Conservation (phyloP, 2,888 invertebrate genomes). For the Dusona sp. region DNA sequence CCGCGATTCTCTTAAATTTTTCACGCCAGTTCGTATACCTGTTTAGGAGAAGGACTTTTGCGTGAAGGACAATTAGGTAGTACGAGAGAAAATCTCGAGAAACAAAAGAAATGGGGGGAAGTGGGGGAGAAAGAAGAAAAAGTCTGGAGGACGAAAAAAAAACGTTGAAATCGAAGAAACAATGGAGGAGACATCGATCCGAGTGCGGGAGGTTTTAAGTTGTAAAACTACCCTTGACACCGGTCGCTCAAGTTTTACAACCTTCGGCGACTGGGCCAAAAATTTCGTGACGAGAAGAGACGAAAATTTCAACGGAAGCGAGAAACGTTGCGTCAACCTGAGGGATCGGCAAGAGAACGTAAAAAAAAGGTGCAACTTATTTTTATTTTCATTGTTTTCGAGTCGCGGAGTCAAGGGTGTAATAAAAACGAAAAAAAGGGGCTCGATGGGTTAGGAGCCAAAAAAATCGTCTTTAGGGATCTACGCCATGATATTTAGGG, state of each 20-base stretch:
- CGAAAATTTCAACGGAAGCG: slow-evolving; percentile 12
- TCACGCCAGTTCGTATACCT: slow-evolving; percentile 49
- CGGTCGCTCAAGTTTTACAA: slow-evolving; percentile 48
- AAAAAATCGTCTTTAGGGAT: slow-evolving; percentile 53
- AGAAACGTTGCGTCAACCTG: slow-evolving; percentile 42
- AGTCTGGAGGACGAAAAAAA: slow-evolving; percentile 30
- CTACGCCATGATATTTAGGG: slow-evolving; percentile 70
- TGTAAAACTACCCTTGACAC: slow-evolving; percentile 60
- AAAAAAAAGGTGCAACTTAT: slow-evolving; percentile 47
- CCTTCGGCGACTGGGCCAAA: slow-evolving; percentile 10
- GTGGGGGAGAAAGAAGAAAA: slow-evolving; percentile 31
- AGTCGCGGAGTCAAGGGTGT: slow-evolving; percentile 57
- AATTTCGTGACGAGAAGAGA: slow-evolving; percentile 9
- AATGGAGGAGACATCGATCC: slow-evolving; percentile 58
- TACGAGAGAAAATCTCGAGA: slow-evolving; percentile 32
- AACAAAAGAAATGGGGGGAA: slow-evolving; percentile 14
- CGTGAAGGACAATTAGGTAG: slow-evolving; percentile 57
- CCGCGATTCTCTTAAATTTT: slow-evolving; percentile 47
- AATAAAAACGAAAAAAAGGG: slow-evolving; percentile 60
- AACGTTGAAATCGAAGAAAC: slow-evolving; percentile 56
- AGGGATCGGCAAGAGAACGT: background rate
- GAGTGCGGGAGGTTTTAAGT: slow-evolving; percentile 44
- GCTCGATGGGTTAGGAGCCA: slow-evolving; percentile 21
- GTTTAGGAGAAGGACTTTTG: slow-evolving; percentile 2
- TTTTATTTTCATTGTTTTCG: slow-evolving; percentile 51